phyloP scores from a whole-genome alignment of 2,113 vertebrate genomes.

The Nerophis lumbriciformis region DNA sequence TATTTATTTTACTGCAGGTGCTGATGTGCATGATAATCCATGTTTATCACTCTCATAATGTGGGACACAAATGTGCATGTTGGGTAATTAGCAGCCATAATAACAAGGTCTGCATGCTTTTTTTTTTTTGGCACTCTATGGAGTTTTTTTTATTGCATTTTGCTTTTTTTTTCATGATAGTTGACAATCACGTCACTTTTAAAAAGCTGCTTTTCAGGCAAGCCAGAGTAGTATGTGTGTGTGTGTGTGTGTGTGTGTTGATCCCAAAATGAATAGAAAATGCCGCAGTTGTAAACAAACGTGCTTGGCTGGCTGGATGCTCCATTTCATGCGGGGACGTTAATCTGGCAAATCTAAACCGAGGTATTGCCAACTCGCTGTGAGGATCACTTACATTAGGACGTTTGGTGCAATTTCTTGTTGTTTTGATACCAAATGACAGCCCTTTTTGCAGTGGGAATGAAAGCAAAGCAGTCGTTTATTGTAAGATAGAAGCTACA shows the following conservation, averaged over 20 bases:
- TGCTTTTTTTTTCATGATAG: no score
- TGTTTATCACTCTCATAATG: conserved; percentile 1
- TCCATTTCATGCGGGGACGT: conserved; percentile 26
- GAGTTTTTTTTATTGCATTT: not conserved
- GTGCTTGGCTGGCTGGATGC: conserved; percentile 20
- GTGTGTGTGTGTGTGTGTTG: conserved; percentile 10
- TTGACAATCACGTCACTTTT: no score
- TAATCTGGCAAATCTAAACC: conserved; percentile 8
- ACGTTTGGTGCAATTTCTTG: no score
- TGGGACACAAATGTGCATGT: not conserved
- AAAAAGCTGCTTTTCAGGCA: conserved; percentile 8
- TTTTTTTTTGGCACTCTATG: not conserved
- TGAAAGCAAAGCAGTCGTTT: no score
- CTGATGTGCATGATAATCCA: no score
- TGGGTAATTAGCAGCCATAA: not conserved
- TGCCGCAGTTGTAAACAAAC: conserved; percentile 25
- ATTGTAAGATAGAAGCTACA: no score
- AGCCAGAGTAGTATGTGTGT: conserved; percentile 17
- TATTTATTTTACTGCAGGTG: not conserved
- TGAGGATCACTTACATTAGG: no score
- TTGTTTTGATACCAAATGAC: no score
- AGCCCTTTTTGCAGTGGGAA: no score
- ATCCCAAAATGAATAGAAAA: conserved; percentile 33
- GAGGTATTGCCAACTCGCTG: no score
- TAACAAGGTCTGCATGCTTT: not conserved